A percentile compares a stretch with the other conserved stretches of the same genome.
Conservation (phyloP, 2,797 vertebrate species). For the Cuniculus paca region DNA sequence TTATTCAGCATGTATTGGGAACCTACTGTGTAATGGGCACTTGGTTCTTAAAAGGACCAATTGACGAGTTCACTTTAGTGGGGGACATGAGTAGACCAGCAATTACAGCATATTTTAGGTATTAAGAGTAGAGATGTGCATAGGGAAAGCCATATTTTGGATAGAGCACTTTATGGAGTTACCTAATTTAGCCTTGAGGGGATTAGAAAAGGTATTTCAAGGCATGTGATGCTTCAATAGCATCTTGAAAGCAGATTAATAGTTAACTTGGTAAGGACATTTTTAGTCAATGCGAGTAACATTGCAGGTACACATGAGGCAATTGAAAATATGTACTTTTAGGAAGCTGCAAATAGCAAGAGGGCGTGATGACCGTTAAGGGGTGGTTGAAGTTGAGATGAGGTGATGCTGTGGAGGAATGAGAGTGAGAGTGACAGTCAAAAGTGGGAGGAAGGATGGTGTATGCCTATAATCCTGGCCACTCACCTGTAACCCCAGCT, state of each 20-base stretch:
- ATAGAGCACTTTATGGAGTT: constrained; percentile 25
- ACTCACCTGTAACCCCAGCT: not conserved
- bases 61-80: constrained; percentile 10
- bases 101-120: not conserved
- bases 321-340: constrained; percentile 21
- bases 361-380: not conserved
- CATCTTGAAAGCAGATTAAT: constrained; percentile 56
- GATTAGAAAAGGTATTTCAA: constrained; percentile 67
- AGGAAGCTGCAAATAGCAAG: not conserved
- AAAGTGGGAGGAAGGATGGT: not conserved
- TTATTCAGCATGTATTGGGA: constrained; percentile 62
- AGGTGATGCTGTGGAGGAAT: not conserved
- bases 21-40: not conserved
- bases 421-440: not conserved
- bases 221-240: constrained; percentile 43
- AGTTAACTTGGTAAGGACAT: constrained; percentile 46
- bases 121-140: not conserved
- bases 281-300: constrained; percentile 58
- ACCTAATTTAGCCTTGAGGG: not conserved
- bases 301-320: constrained; percentile 4
- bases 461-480: not conserved
- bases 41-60: constrained; percentile 52
- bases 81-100: constrained; percentile 31
- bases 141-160: not conserved
- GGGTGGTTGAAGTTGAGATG: not conserved